Evolutionary conservation across 2,797 vertebrate species (phyloP).

Genomic region (Vipera latastei): DNA sequence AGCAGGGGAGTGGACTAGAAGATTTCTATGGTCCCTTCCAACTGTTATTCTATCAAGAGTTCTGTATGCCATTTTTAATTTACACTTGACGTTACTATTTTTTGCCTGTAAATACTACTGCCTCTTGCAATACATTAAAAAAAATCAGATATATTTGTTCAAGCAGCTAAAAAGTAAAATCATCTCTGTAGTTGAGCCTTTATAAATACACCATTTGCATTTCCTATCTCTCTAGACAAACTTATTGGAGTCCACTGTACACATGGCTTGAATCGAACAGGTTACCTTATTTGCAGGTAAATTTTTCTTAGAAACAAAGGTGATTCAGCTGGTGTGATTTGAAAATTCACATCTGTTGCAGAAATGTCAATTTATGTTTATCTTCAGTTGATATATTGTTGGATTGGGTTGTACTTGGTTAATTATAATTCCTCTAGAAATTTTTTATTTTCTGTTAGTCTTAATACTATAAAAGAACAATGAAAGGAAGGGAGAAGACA

Average conservation of each 20-base stretch:
- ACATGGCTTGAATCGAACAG: slow-evolving; percentile 91
- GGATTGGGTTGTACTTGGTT: not conserved
- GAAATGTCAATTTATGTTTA: not conserved
- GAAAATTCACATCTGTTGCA: not conserved
- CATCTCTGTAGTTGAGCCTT: not conserved
- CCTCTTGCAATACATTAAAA: not conserved
- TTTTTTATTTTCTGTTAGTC: not conserved
- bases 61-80: not conserved
- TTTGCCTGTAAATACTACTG: not conserved
- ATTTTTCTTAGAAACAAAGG: slow-evolving; percentile 10
- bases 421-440: not conserved
- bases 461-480: not conserved
- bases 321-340: accelerated
- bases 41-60: not conserved
- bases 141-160: not conserved
- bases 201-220: not conserved
- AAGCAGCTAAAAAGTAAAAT: not conserved
- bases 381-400: not conserved
- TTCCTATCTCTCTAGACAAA: slow-evolving; percentile 74
- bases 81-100: not conserved
- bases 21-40: too few species aligned
- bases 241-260: slow-evolving; percentile 95
- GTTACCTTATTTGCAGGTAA: slow-evolving; percentile 92
- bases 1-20: too few species aligned
- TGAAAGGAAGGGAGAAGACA: not conserved